Base-by-base conservation (phyloP, 1,140 invertebrate species). In the Laupala kohalensis region DNA sequence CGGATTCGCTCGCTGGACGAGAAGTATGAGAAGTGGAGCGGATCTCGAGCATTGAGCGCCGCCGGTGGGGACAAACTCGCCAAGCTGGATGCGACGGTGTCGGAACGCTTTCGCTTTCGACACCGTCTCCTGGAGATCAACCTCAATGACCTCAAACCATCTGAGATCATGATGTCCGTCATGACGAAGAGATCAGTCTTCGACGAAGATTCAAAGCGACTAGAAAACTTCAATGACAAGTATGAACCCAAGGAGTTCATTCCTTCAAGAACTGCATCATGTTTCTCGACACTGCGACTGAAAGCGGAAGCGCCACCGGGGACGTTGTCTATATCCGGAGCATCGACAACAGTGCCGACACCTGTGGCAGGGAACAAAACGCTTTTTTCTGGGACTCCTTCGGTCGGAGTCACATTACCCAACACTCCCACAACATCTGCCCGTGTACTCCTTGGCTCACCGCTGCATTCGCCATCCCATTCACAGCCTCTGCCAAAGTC, bases 141-240 rank as follows among this genome's bases (percentile, higher is more conserved):
- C 76, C 83, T 90, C 6, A 86, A 88, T 75, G 89, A 92, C 77
- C 84, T 92, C 70, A 89, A 96, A 78, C 95, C 94, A 2, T 97
- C 95, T 2, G 95, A 97, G 75, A 96, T 98, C 73, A 91, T 96
- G 5, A 94, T 95, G 77, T 93, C 92, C 15, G 86, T 98, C 67
- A 83, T 97, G 73, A 92, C 94, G 6, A 95, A 94, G 78, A 88
- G 91, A 68, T 96, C 93, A 69, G 94, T 98, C 13, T 97, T 98
- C 79, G 96, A 98, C 78, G 95, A 97, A 80, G 96, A 98, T 79
- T 90, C 91, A 15, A 95, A 97, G 78, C 84, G 96, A 12, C 82
- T 98, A 24, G 95, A 97, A 80, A 94, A 95, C 76, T 88, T 92
- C 75, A 86, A 89, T 76, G 89, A 95, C 75, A 93, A 94, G 80